phyloP scores from a whole-genome alignment of 2,888 invertebrate genomes.

The Cheilosia pagana region DNA sequence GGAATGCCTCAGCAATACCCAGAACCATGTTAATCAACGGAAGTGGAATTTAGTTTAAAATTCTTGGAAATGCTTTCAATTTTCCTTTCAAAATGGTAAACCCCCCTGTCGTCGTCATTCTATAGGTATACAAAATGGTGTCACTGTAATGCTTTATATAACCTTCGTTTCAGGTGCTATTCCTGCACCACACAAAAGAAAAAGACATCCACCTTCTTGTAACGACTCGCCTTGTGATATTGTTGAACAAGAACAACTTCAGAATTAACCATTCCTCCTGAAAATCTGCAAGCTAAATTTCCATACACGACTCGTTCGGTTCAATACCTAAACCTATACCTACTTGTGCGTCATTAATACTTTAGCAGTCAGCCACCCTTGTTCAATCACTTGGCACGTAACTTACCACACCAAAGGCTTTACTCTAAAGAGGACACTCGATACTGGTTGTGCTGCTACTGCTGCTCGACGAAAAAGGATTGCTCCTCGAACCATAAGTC shows the following conservation, averaged over 20 bases:
- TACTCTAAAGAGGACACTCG: constrained; percentile 43
- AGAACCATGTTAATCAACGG: constrained; percentile 1
- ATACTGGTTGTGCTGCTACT: constrained; percentile 21
- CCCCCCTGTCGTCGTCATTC: background rate
- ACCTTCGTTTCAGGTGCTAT: too few species aligned
- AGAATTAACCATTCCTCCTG: constrained; percentile 16
- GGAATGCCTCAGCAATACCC: background rate
- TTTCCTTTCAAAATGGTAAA: background rate
- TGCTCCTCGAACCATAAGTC: constrained; percentile 67
- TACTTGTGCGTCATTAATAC: constrained; percentile 59
- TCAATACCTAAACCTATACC: background rate
- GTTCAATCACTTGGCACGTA: constrained; percentile 54
- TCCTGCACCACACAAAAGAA: too few species aligned
- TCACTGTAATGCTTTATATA: too few species aligned
- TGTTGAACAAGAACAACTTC: background rate
- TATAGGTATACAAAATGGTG: too few species aligned
- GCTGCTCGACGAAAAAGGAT: constrained; percentile 24
- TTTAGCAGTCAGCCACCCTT: constrained; percentile 52
- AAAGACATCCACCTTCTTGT: too few species aligned
- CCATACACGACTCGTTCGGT: constrained; percentile 36
- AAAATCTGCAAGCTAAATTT: constrained; percentile 14
- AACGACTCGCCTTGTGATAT: too few species aligned
- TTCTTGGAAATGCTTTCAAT: background rate
- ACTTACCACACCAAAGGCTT: constrained; percentile 54
- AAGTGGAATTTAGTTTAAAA: constrained; percentile 1